Evolutionary conservation across 2,797 vertebrate species (phyloP), one percentile per base, ranked within the genome.

Genomic region (Trachurus trachurus): DNA sequence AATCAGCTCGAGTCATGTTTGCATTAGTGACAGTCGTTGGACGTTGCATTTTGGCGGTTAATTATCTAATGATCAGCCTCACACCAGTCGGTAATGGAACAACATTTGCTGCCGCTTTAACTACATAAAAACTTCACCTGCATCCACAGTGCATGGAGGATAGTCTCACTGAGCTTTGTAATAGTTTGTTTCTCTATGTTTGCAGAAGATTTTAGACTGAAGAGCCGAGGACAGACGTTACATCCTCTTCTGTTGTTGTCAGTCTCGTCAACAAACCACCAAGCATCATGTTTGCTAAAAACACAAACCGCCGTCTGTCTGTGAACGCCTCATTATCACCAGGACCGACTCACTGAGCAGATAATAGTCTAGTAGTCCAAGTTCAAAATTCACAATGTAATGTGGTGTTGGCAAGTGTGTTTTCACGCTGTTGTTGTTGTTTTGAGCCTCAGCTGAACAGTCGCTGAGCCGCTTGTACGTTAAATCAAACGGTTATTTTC

Each of bases 401-500:
- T 66, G 13, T 53, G 47, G 40, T 53, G 50, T 56, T 44, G 6
- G 31, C 4, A n/a, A 58, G 58, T 42, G 15, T 15, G 44, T 49
- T 34, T 34, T 26, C 31, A 34, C 31, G 31, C 31, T 34, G 31
- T 34, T 34, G 31, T 34, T 34, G 31, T 34, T 5, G 3, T 26
- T 26, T 26, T 26, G 26, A 26, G 37, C 42, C 54, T 26, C 16
- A 39, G 19, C 21, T 45, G 29, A 56, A 47, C 9, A 21, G 22
- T 7, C 37, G 40, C n/a, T 60, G 66, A 63, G 84, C 61, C 47
- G 71, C 68, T 73, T 60, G 62, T 66, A 52, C 60, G 59, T 26
- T 26, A 78, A 73, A 63, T 63, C 6, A 75, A 74, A 45, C 62
- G 9, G 39, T 59, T 63, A 1, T 13, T 61, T 53, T 81, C 66